phyloP scores from a whole-genome alignment of 2,113 vertebrate species.

The Pelobates fuscus region DNA sequence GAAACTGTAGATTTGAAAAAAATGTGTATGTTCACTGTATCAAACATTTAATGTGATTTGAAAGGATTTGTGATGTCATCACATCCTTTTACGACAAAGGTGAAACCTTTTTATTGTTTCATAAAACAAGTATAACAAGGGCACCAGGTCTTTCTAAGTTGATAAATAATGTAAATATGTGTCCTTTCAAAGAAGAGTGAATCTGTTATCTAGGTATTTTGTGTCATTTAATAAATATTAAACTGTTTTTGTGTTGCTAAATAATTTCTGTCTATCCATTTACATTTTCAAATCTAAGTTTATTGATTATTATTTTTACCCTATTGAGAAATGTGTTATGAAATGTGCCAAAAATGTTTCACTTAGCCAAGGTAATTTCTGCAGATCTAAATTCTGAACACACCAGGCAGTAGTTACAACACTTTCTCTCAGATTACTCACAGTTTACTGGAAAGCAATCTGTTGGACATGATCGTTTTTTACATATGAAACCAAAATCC shows the following conservation, averaged over 20 bases:
- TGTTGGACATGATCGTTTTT: too few relatives aligned
- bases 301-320: too few relatives aligned
- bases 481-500: too few relatives aligned
- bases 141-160: slow-evolving; percentile 71
- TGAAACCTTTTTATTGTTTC: slow-evolving; percentile 69
- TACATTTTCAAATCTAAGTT: neutral
- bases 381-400: too few relatives aligned
- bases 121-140: slow-evolving; percentile 65
- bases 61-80: slow-evolving; percentile 60
- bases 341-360: too few relatives aligned
- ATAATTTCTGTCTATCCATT: slow-evolving; percentile 34
- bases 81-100: slow-evolving; percentile 64
- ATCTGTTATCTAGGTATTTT: slow-evolving; percentile 75
- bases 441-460: too few relatives aligned
- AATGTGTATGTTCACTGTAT: slow-evolving; percentile 62
- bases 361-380: too few relatives aligned
- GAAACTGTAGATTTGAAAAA: slow-evolving; percentile 56
- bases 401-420: too few relatives aligned
- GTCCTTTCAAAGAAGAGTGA: slow-evolving; percentile 70
- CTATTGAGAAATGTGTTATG: too few relatives aligned
- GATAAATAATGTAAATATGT: slow-evolving; percentile 76
- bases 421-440: too few relatives aligned
- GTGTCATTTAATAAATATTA: slow-evolving; percentile 78
- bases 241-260: slow-evolving; percentile 71
- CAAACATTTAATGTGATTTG: slow-evolving; percentile 60